Evolutionary conservation across 2,113 vertebrate genomes (phyloP), one percentile per base, ranked within the genome.

Genomic region (Alectura lathami): DNA sequence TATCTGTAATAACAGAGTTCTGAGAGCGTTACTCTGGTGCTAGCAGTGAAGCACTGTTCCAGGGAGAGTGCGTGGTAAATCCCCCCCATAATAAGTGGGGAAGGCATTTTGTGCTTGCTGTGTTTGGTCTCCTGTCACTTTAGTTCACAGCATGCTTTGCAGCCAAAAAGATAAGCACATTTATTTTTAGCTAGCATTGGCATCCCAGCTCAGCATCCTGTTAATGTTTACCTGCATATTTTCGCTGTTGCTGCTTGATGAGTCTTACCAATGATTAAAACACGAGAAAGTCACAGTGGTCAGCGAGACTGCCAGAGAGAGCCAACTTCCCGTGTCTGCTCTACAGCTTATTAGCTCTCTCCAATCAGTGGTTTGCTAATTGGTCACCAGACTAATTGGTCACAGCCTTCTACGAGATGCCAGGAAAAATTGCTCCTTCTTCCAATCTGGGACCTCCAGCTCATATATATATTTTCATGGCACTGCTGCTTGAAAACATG

Each of bases 151-250:
- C 17, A 45, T 40, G 26, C 74, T 53, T 79, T 83, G 29, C 62
- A 88, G 66, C 5, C 43, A 73, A 85, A 68, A 87, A 79, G 20
- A 60, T 68, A 91, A 76, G 82, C 17, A 36, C 51, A 45, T 79
- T 64, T 94, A 87, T 94, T 93, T 95, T 89, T 79, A 95, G 70
- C 78, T 76, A 60, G 23, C 30, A 18, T 82, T 82, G 81, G 40
- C 57, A 89, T 79, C 74, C 14, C 64, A 79, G 76, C 73, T 93
- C 53, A 72, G 32, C 38, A 68, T 72, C 30, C n/a, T 82, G 91
- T 85, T 87, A 95, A 85, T 64, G 53, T 73, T 85, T n/a, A 87
- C 10, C 67, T 87, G 3, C 67, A 2, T 79, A 18, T 89, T 89
- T 93, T 89, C 45, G 34, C 48, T 48, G 23, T 76, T 82, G 23